Percentiles rank a stretch among this genome's conserved stretches.
Evolutionary conservation across 2,888 invertebrate species (phyloP).

Genomic region (Nebria brevicollis): DNA sequence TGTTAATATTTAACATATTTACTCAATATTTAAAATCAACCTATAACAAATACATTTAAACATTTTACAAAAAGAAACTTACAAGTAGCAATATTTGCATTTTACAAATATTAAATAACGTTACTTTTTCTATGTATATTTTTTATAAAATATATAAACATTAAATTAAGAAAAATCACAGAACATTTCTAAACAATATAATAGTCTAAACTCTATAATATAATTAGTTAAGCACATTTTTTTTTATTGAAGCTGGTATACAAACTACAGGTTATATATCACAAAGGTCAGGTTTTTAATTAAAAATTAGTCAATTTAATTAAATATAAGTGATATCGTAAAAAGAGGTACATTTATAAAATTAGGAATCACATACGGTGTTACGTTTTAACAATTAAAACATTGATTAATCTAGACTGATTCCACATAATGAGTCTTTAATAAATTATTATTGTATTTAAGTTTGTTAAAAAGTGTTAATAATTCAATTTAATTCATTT

Average conservation of each 20-base stretch:
- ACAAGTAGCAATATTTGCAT: constrained; percentile 4
- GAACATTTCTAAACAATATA: constrained; percentile 20
- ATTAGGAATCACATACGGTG: not conserved
- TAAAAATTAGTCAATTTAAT: not conserved
- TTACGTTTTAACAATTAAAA: not conserved
- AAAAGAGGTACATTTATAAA: not conserved
- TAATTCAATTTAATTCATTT: too few relatives aligned
- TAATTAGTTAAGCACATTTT: not conserved
- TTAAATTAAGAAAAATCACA: constrained; percentile 15
- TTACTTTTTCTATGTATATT: not conserved
- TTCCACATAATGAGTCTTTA: too few relatives aligned
- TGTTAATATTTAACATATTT: constrained; percentile 5
- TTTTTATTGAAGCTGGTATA: not conserved
- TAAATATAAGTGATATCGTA: not conserved
- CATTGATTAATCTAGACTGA: not conserved
- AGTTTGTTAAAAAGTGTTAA: too few relatives aligned
- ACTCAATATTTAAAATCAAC: not conserved
- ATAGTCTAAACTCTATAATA: not conserved
- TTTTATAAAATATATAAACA: too few relatives aligned
- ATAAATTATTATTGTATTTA: too few relatives aligned
- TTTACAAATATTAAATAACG: not conserved
- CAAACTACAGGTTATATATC: constrained; percentile 16
- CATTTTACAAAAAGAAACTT: not conserved
- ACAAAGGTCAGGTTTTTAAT: constrained; percentile 26
- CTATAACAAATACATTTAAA: constrained; percentile 28